Conservation (phyloP, 2,797 vertebrate genomes). For the Clamator glandarius region DNA sequence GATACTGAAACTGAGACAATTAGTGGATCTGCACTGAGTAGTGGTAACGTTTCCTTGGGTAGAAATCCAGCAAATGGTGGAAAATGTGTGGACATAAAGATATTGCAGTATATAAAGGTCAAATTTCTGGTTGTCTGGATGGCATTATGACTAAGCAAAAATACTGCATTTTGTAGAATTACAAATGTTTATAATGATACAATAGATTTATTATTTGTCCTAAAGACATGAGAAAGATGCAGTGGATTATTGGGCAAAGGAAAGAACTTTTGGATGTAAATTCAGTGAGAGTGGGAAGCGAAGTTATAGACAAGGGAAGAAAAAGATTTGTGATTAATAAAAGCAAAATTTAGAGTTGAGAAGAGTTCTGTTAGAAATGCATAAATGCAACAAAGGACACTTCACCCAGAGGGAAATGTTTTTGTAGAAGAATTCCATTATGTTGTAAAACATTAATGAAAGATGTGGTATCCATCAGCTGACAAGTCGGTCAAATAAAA, state of each 20-base stretch:
- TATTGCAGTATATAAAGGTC: background rate
- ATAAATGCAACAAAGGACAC: background rate
- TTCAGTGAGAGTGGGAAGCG: background rate
- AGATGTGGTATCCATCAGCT: background rate
- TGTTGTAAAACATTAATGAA: background rate
- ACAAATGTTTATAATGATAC: background rate
- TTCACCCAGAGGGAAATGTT: background rate
- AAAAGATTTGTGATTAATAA: background rate
- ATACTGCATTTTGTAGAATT: background rate
- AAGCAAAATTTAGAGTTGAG: background rate
- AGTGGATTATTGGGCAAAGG: background rate
- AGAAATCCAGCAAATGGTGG: background rate
- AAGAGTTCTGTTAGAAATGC: background rate
- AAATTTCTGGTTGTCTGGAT: background rate
- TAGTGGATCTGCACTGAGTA: background rate
- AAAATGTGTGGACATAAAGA: background rate
- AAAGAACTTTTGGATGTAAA: background rate
- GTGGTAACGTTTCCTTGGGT: background rate
- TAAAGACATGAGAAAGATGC: background rate
- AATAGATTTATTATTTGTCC: background rate
- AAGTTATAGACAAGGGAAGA: background rate
- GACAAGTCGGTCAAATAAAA: background rate
- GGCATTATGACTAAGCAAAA: background rate
- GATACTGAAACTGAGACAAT: background rate
- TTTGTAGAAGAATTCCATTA: background rate